Evolutionary conservation across 2,797 vertebrate genomes (phyloP).

Genomic region (Spheniscus humboldti): DNA sequence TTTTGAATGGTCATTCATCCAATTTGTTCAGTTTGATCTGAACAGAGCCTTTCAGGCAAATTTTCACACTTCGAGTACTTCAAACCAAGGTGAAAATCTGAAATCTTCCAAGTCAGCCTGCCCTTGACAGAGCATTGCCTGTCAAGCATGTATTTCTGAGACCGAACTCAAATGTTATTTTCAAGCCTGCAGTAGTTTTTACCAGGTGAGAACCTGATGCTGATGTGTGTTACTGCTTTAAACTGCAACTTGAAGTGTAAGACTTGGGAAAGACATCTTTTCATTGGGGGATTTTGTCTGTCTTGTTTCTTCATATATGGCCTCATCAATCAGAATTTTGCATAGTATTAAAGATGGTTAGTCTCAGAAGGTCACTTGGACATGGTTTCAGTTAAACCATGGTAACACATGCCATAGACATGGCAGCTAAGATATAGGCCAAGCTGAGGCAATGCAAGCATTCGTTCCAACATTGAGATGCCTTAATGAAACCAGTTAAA

Average conservation of each 20-base stretch:
- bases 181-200: neutral
- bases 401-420: neutral
- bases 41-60: neutral
- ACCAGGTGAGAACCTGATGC: neutral
- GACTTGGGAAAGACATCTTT: neutral
- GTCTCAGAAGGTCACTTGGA: neutral
- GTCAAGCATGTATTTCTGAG: neutral
- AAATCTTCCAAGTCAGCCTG: neutral
- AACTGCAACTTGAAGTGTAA: neutral
- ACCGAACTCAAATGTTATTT: neutral
- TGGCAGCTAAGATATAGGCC: neutral
- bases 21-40: neutral
- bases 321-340: neutral
- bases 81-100: neutral
- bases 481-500: neutral
- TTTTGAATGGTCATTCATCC: neutral
- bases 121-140: neutral
- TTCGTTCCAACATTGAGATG: neutral
- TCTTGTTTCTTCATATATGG: neutral
- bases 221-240: neutral
- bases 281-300: neutral
- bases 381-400: neutral
- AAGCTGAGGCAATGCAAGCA: neutral
- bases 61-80: neutral
- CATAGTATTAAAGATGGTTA: slow-evolving; percentile 39